phyloP scores from a whole-genome alignment of 2,113 vertebrate species.

The Brachyistius frenatus region DNA sequence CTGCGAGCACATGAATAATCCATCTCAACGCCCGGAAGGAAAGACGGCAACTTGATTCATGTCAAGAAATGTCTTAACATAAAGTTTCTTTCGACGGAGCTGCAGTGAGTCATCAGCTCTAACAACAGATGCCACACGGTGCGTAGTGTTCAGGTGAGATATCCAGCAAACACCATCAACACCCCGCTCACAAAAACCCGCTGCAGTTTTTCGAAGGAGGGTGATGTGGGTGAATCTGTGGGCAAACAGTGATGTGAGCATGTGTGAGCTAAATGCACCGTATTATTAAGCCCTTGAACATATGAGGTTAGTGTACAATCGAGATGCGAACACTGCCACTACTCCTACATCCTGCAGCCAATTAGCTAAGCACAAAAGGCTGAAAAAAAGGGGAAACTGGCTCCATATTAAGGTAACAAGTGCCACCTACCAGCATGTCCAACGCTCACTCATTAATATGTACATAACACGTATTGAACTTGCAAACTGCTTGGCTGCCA shows the following conservation, averaged over 20 bases:
- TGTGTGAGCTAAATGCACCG: background rate
- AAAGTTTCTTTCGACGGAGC: slow-evolving; percentile 6
- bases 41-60: slow-evolving; percentile 43
- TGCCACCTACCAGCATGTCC: background rate
- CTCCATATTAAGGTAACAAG: background rate
- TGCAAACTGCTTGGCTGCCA: slow-evolving; percentile 19
- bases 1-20: slow-evolving; percentile 45
- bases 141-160: slow-evolving; percentile 35
- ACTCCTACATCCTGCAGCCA: background rate
- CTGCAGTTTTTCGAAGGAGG: slow-evolving; percentile 25
- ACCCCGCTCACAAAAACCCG: slow-evolving; percentile 23
- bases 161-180: slow-evolving; percentile 20
- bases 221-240: slow-evolving; percentile 31
- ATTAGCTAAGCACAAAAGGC: background rate
- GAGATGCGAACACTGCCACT: background rate
- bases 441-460: slow-evolving; percentile 8
- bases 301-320: background rate
- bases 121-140: slow-evolving; percentile 35
- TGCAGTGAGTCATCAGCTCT: slow-evolving; percentile 32
- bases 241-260: background rate
- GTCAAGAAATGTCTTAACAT: slow-evolving; percentile 4
- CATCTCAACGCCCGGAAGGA: background rate
- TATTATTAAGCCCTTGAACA: background rate
- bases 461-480: slow-evolving; percentile 1
- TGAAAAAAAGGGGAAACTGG: background rate